These are phyloP conservation scores for Megalonaias nervosa DNA, from an alignment of 1,140 invertebrate genomes.

Conservation along the genomic window DNA sequence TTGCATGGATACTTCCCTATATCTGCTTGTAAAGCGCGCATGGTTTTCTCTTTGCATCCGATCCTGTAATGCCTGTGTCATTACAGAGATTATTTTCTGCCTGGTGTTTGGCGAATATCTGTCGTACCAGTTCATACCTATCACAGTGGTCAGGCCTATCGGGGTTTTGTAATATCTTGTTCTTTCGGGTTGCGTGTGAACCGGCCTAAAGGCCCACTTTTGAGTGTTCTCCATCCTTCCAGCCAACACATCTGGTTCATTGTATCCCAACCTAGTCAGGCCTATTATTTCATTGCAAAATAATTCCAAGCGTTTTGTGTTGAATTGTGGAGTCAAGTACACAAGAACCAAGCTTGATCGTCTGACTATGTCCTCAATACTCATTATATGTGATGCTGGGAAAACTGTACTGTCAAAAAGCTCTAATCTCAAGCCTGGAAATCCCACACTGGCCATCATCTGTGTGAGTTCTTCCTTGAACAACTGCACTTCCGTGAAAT, in stretches of 20 bases:
- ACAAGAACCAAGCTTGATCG: conserved; percentile 22
- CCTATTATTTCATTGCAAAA: conserved; percentile 24
- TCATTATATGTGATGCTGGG: conserved; percentile 14
- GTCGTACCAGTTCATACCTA: conserved; percentile 29
- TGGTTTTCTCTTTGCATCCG: conserved; percentile 3
- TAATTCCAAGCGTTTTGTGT: conserved; percentile 4
- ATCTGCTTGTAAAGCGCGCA: too few relatives aligned
- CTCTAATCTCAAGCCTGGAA: conserved; percentile 15
- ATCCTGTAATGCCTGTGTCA: background rate
- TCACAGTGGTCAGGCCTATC: conserved; percentile 12
- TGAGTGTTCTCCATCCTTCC: background rate
- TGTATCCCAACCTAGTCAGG: conserved; percentile 14
- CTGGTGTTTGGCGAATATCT: conserved; percentile 6
- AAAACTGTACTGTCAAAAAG: conserved; percentile 30
- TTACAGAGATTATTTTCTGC: background rate
- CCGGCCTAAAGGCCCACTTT: conserved; percentile 17
- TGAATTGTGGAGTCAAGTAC: conserved; percentile 11
- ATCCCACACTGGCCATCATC: background rate
- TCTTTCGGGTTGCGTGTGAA: conserved; percentile 13
- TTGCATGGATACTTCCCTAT: too few relatives aligned
- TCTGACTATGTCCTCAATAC: conserved; percentile 20
- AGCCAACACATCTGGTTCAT: background rate
- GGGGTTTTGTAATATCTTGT: conserved; percentile 14
- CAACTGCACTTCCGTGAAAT: conserved; percentile 1
- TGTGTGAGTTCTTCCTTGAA: background rate